Evolutionary conservation across 2,797 vertebrate species (phyloP), one percentile per base, ranked within the genome.

Genomic region (Etheostoma nigrum): DNA sequence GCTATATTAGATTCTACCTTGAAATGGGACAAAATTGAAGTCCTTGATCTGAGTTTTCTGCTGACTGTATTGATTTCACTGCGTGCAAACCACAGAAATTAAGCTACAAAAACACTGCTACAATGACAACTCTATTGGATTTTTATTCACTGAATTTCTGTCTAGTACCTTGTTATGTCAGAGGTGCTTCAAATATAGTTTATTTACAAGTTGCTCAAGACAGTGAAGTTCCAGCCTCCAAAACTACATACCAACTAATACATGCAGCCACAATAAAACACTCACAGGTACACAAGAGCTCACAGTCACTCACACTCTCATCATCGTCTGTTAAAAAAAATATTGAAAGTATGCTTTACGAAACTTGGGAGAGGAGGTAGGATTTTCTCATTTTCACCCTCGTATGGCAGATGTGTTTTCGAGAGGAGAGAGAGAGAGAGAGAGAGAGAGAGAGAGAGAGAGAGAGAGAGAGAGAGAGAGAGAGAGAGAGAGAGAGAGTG

Each of bases 321-420:
- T 90, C 83, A 79, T 83, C 71, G 76, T 74, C 83, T 78, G 76
- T 51, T 81, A 83, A 85, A 81, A 81, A 85, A 84, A 92, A 93
- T 92, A 93, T 90, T 90, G 88, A 92, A 90, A 94, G 86, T 91
- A 69, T 88, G 87, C 82, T 91, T 91, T 89, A 89, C 83, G 67
- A 87, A 92, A 86, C 84, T 88, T 71, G 23, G 81, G 90, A 92
- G 83, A 92, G 89, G 86, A 89, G 89, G 90, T 64, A 85, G 89
- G 86, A 87, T 91, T 92, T 93, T 94, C 92, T 93, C 89, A 93
- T 93, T 93, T 93, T 91, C 90, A 86, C 88, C 79, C 83, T 78
- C 68, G 90, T 91, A 84, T 89, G 53, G 88, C 88, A 90, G 91
- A 93, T 92, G 88, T 91, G 89, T 89, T 90, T 91, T 89, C 83